These are phyloP conservation scores for Saguinus midas DNA, from an alignment of 2,113 vertebrate species.

Conservation along the genomic window DNA sequence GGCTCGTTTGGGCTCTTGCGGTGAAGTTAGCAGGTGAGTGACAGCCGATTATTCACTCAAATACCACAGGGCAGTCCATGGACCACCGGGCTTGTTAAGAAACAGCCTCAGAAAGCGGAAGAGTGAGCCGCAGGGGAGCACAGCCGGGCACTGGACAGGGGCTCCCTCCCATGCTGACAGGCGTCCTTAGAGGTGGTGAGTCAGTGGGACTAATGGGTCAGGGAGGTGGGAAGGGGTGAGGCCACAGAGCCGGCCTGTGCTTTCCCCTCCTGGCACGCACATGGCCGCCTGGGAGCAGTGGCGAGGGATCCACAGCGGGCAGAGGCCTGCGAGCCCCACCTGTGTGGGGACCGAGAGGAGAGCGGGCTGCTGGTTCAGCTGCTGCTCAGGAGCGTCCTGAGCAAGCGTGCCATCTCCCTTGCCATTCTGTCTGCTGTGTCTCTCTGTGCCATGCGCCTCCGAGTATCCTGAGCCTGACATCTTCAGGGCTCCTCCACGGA, in stretches of 20 bases:
- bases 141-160: accelerated
- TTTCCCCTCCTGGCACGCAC: neutral
- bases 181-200: accelerated
- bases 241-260: accelerated
- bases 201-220: accelerated
- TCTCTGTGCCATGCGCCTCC: accelerated
- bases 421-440: neutral
- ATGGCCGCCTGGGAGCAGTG: neutral
- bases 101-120: accelerated
- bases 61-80: accelerated
- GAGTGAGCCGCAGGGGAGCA: accelerated
- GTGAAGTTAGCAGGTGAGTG: accelerated
- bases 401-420: accelerated
- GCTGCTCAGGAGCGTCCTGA: neutral
- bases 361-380: neutral
- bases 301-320: accelerated
- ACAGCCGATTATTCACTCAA: neutral
- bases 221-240: neutral
- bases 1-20: accelerated
- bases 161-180: accelerated
- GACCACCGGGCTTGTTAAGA: neutral
- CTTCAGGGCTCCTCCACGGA: too few relatives aligned
- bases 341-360: neutral
- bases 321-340: too few relatives aligned
- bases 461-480: neutral